A percentile compares a stretch with the other conserved stretches of the same genome.
These are phyloP conservation scores for Macquaria ambigua DNA, from an alignment of 2,113 vertebrate genomes.

Conservation along the genomic window DNA sequence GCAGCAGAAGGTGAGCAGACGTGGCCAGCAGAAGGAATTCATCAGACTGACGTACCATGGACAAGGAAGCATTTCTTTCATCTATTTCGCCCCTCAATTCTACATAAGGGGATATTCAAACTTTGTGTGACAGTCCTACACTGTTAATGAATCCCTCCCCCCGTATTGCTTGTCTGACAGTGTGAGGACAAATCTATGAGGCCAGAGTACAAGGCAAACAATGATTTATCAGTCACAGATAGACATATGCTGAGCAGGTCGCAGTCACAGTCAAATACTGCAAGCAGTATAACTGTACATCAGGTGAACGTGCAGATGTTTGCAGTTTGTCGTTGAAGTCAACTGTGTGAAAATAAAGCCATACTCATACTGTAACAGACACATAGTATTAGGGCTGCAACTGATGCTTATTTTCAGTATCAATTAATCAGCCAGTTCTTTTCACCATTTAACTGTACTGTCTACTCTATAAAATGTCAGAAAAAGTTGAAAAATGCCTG, in stretches of 20 bases:
- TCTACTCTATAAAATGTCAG: not conserved
- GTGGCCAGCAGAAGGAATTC: constrained; percentile 60
- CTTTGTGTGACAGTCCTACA: constrained; percentile 18
- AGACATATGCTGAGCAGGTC: not conserved
- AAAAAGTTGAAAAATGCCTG: not conserved
- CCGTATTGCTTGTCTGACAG: constrained; percentile 17
- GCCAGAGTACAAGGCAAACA: constrained; percentile 24
- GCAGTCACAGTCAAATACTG: not conserved
- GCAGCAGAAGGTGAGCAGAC: constrained; percentile 73
- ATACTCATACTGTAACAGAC: not conserved
- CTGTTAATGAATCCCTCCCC: not conserved
- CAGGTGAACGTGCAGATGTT: constrained; percentile 2
- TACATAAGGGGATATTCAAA: constrained; percentile 36
- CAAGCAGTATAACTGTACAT: constrained; percentile 4
- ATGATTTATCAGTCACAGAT: constrained; percentile 18
- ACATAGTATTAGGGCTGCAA: not conserved
- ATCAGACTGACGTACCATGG: constrained; percentile 51
- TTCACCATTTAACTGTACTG: too few species aligned
- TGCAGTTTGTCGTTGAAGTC: not conserved
- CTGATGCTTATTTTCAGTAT: not conserved
- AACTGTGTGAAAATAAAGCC: not conserved
- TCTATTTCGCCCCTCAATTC: constrained; percentile 36
- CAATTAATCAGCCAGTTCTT: not conserved
- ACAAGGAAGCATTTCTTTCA: constrained; percentile 39
- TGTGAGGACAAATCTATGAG: constrained; percentile 17